phyloP scores from a whole-genome alignment of 2,797 vertebrate species.

The Synanceia verrucosa region DNA sequence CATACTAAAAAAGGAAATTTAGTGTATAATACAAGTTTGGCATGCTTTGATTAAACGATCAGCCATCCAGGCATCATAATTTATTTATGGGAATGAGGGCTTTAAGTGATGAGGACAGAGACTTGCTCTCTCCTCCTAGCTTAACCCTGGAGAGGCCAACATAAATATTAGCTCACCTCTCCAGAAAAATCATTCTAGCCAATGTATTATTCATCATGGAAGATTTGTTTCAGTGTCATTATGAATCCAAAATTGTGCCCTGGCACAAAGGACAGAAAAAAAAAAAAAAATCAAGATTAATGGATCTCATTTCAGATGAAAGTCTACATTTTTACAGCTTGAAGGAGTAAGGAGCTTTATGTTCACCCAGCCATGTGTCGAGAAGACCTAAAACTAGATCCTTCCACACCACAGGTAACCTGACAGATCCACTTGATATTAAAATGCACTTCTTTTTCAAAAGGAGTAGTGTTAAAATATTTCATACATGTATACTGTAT shows the following conservation, averaged over 20 bases:
- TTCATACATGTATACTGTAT: no score
- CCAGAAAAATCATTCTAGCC: conserved; percentile 24
- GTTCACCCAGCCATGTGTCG: background rate
- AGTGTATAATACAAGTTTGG: background rate
- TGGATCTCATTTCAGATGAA: conserved; percentile 33
- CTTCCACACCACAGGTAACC: background rate
- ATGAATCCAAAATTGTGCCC: conserved; percentile 22
- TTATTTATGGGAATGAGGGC: background rate
- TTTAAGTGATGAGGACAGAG: background rate
- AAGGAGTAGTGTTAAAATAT: background rate
- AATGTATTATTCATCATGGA: conserved; percentile 68
- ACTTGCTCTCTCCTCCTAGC: background rate
- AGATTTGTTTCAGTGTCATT: conserved; percentile 50
- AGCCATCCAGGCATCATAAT: background rate
- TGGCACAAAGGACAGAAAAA: conserved; percentile 26
- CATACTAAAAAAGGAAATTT: no score
- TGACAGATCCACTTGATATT: background rate
- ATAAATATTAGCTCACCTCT: conserved; percentile 30
- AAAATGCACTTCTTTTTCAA: background rate
- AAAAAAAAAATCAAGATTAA: conserved; percentile 53
- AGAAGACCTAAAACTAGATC: background rate
- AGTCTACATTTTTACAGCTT: conserved; percentile 16
- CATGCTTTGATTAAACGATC: background rate
- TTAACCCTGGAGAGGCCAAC: conserved; percentile 6
- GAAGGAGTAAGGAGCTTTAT: background rate